Evolutionary conservation across 2,888 invertebrate genomes (phyloP).

Genomic region (Eupithecia vulgata): DNA sequence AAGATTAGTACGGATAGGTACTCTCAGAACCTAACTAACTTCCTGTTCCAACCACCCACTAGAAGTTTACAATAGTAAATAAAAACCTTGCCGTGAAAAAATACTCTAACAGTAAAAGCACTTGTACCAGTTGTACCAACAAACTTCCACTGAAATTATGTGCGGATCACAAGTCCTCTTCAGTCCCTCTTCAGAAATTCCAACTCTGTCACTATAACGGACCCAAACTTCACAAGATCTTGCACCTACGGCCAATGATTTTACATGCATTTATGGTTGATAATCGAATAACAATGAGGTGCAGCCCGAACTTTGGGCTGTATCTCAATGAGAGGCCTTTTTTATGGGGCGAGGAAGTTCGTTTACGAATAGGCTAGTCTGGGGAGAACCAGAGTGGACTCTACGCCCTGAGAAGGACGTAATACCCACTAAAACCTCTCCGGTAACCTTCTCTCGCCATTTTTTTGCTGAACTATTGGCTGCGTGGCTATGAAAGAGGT

Average conservation of each 20-base stretch:
- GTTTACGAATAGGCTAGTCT: too few relatives aligned
- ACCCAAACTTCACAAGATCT: constrained; percentile 35
- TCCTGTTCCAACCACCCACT: background rate
- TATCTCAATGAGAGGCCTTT: background rate
- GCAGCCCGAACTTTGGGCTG: background rate
- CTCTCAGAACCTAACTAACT: background rate
- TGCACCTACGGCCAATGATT: constrained; percentile 29
- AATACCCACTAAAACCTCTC: too few relatives aligned
- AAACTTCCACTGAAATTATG: background rate
- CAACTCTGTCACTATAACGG: constrained; percentile 43
- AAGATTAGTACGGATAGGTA: background rate
- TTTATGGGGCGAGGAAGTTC: too few relatives aligned
- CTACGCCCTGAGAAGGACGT: too few relatives aligned
- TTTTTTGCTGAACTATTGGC: too few relatives aligned
- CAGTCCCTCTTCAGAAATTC: constrained; percentile 29
- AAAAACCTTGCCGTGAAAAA: background rate
- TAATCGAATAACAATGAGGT: background rate
- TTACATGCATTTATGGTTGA: constrained; percentile 31
- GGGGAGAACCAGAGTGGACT: too few relatives aligned
- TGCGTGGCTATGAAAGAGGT: background rate
- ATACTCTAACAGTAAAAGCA: background rate
- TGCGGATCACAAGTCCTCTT: constrained; percentile 5
- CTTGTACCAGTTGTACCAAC: background rate
- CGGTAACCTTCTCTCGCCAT: too few relatives aligned
- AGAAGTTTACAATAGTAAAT: background rate